phyloP scores from a whole-genome alignment of 2,113 vertebrate genomes.

The Phalacrocorax carbo region DNA sequence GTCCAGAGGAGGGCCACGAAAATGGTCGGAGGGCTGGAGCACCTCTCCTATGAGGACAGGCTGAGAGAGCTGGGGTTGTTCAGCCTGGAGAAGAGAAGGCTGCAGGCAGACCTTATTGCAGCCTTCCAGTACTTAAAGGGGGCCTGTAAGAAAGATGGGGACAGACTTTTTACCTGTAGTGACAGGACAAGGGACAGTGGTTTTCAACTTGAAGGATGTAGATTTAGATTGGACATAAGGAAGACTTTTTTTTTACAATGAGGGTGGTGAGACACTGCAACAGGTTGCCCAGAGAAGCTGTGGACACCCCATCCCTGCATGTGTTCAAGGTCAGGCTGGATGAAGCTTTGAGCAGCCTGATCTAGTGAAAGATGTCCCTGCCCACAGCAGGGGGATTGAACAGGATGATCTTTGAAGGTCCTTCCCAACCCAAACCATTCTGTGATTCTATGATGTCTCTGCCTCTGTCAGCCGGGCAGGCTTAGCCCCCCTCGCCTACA shows the following conservation, averaged over 20 bases:
- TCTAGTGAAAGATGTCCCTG: neutral
- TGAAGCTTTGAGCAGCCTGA: neutral
- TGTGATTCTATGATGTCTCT: neutral
- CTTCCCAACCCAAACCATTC: neutral
- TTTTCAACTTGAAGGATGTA: neutral
- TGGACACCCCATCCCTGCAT: neutral
- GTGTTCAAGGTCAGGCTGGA: neutral
- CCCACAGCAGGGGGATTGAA: rapidly evolving
- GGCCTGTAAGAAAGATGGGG: too few relatives aligned
- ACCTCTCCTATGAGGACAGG: too few relatives aligned
- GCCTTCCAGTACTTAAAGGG: too few relatives aligned
- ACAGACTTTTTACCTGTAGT: too few relatives aligned
- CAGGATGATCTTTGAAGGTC: neutral
- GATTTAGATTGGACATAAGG: neutral
- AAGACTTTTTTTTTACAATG: neutral
- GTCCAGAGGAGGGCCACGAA: too few relatives aligned
- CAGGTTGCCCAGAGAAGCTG: neutral
- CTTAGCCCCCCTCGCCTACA: neutral
- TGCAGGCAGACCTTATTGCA: too few relatives aligned
- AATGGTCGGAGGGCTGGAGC: too few relatives aligned
- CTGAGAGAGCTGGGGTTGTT: too few relatives aligned
- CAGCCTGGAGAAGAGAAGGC: too few relatives aligned
- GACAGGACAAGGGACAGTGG: too few relatives aligned
- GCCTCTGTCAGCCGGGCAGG: neutral
- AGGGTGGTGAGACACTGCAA: neutral